These are phyloP conservation scores for Octopus bimaculoides DNA, from an alignment of 1,140 invertebrate genomes.

Conservation along the genomic window DNA sequence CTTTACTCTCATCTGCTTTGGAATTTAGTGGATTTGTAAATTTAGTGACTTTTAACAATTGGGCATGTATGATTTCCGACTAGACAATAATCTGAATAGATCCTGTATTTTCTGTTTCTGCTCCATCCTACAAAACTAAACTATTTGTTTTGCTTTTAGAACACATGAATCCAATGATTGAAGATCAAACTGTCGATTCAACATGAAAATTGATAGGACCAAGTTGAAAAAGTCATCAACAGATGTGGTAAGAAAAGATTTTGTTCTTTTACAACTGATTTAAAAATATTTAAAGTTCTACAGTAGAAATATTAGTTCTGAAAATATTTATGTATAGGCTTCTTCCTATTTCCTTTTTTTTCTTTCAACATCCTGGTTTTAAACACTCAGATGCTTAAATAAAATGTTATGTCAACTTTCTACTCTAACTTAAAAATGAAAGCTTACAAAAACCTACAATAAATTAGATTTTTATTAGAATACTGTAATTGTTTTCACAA, in stretches of 20 bases:
- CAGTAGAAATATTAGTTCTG: no score
- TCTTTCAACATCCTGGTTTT: background rate
- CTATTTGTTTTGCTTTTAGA: background rate
- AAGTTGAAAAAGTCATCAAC: slow-evolving; percentile 85
- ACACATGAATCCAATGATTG: background rate
- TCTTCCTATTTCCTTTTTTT: slow-evolving; percentile 4
- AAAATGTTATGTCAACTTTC: no score
- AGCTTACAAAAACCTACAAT: no score
- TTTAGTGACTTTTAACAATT: no score
- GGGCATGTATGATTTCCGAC: no score
- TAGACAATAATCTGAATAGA: background rate
- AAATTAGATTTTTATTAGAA: no score
- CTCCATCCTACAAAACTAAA: background rate
- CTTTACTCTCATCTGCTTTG: no score
- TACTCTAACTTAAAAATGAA: no score
- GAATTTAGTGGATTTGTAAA: no score
- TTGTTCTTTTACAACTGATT: slow-evolving; percentile 19
- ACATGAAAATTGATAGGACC: slow-evolving; percentile 83
- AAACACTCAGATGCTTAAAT: no score
- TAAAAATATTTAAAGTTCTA: slow-evolving; percentile 13
- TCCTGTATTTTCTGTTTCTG: background rate
- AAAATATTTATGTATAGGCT: no score
- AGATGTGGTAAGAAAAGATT: slow-evolving; percentile 70
- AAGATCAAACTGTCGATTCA: slow-evolving; percentile 26
- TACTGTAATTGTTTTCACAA: no score